Evolutionary conservation across 2,113 vertebrate genomes (phyloP).

Genomic region (Merops nubicus): DNA sequence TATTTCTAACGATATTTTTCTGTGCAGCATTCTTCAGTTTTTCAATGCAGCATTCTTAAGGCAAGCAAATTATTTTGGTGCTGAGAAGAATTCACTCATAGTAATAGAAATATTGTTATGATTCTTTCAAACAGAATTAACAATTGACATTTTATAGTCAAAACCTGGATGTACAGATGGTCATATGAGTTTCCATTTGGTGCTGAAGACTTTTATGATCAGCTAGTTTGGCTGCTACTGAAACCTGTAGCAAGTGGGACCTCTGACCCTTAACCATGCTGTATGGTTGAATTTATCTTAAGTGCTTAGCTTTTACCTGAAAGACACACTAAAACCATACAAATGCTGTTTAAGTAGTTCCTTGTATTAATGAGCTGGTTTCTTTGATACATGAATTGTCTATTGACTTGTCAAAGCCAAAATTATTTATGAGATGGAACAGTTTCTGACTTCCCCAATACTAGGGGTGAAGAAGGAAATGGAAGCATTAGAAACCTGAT

Average conservation of each 20-base stretch:
- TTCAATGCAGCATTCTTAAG: neutral
- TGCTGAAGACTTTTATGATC: neutral
- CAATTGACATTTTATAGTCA: neutral
- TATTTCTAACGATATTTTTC: neutral
- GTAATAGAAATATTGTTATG: neutral
- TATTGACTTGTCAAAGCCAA: neutral
- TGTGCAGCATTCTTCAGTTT: neutral
- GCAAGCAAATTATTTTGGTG: neutral
- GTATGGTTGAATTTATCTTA: neutral
- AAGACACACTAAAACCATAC: neutral
- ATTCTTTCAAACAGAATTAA: neutral
- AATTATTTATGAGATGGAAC: neutral
- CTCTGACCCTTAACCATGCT: neutral
- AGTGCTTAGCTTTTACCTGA: neutral
- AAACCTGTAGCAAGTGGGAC: neutral
- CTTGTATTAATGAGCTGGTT: neutral
- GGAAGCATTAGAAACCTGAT: neutral
- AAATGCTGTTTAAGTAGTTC: neutral
- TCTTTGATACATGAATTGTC: neutral
- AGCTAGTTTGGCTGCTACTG: neutral
- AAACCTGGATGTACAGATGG: neutral
- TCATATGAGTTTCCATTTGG: neutral
- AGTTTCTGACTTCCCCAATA: neutral
- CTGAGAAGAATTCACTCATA: neutral
- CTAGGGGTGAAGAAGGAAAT: neutral